Evolutionary conservation across 2,797 vertebrate species (phyloP).

Genomic region (Channa striata): DNA sequence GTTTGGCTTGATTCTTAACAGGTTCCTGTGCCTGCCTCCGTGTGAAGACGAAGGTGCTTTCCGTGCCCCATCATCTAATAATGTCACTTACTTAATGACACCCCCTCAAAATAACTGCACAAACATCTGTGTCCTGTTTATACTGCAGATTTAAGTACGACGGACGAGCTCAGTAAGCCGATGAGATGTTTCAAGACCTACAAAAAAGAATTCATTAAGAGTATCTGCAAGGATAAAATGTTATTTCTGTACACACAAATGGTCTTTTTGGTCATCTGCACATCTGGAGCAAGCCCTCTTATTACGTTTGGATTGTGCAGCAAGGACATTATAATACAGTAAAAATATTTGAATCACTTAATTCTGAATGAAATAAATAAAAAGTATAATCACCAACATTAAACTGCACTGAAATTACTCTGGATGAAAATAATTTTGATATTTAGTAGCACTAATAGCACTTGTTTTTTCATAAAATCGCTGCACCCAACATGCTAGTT

Average conservation of each 20-base stretch:
- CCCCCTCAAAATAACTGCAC: conserved; percentile 16
- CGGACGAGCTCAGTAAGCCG: neutral
- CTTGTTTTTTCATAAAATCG: too few relatives aligned
- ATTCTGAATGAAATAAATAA: neutral
- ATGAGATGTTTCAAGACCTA: conserved; percentile 11
- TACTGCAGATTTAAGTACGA: conserved; percentile 26
- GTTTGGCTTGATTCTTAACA: conserved; percentile 52
- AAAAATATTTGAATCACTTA: too few relatives aligned
- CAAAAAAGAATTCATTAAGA: conserved; percentile 16
- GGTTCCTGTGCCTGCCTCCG: conserved; percentile 26
- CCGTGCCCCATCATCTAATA: conserved; percentile 40
- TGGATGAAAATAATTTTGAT: too few relatives aligned
- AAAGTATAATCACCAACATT: too few relatives aligned
- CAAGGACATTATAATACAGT: neutral
- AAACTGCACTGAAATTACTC: too few relatives aligned
- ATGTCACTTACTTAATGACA: conserved; percentile 54
- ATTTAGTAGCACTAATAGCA: too few relatives aligned
- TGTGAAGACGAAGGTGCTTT: conserved; percentile 17
- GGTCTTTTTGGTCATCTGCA: neutral
- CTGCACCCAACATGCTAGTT: too few relatives aligned
- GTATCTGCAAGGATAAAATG: neutral
- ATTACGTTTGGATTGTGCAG: neutral
- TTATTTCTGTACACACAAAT: neutral
- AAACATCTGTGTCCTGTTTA: conserved; percentile 48
- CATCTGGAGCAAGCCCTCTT: neutral